Evolutionary conservation across 2,113 vertebrate species (phyloP).

Genomic region (Lichenostomus cassidix): DNA sequence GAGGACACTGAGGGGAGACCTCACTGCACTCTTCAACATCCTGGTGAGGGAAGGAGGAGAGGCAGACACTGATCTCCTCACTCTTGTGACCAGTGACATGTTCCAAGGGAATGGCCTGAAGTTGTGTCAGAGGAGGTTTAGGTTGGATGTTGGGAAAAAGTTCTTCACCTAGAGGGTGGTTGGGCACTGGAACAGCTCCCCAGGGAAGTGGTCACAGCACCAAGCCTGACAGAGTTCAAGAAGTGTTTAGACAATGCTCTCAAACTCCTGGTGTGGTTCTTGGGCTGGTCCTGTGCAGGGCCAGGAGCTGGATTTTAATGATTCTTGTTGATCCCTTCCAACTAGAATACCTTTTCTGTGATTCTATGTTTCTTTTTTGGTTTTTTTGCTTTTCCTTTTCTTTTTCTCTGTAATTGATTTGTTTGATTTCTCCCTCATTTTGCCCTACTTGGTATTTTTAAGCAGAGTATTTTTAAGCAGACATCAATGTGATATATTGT

Average conservation of each 20-base stretch:
- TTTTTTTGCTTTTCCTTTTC: neutral
- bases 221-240: neutral
- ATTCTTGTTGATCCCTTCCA: neutral
- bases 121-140: fast-evolving
- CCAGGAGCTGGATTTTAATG: neutral
- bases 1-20: neutral
- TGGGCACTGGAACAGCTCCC: neutral
- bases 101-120: neutral
- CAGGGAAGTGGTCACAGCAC: neutral
- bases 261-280: neutral
- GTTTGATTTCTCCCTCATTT: neutral
- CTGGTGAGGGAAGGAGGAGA: neutral
- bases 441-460: neutral
- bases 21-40: fast-evolving
- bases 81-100: too few relatives aligned
- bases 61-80: neutral
- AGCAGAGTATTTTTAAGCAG: neutral
- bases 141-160: too few relatives aligned
- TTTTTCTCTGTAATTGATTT: neutral
- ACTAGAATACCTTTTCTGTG: neutral
- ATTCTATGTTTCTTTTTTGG: neutral
- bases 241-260: neutral
- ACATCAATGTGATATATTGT: neutral
- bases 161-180: fast-evolving
- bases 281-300: too few relatives aligned